Base-by-base conservation (phyloP, 2,888 invertebrate genomes). In the Euphydryas editha region DNA sequence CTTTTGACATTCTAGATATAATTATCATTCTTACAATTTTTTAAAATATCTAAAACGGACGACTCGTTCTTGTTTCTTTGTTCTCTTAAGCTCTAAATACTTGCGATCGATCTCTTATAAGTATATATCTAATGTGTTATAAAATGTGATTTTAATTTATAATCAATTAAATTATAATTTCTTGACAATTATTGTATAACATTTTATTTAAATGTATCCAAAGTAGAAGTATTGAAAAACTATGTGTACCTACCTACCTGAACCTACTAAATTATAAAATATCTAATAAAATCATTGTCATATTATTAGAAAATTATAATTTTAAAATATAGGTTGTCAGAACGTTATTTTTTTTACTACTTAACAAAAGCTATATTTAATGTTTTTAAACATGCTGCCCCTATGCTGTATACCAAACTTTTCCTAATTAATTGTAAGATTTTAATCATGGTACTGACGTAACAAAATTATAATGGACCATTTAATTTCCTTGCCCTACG, bases 381-480 rank as follows among this genome's bases (percentile, higher is more conserved):
- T 78, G 80, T 74, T 75, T 72, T 51, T 57, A 57, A 77, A 73
- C 78, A 80, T n/a, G n/a, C n/a, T n/a, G 79, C 82, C 73, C 73
- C 72, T 72, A 74, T 73, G 66, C 59, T 44, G 44, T 65, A 63
- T 75, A 74, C 75, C 78, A 80, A 90, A 90, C 78, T 91, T 91
- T 88, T 85, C 80, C 82, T 87, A 90, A 92, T 92, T 92, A 92
- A 92, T 92, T 87, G 83, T 80, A 86, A 86, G 86, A 86, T 90
- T 91, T 90, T 90, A 90, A 91, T 92, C 89, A 90, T 86, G 83
- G 81, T 83, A 82, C 88, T 86, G 87, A 84, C 87, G 85, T 87
- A 85, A 86, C 87, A 78, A 85, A 88, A 90, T 90, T 88, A 89
- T 92, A 88, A 91, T 89, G 86, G 90, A 80, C 85, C 89, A 87